Base-by-base conservation (phyloP, 1,140 invertebrate genomes). In the Drosophila takahashii region DNA sequence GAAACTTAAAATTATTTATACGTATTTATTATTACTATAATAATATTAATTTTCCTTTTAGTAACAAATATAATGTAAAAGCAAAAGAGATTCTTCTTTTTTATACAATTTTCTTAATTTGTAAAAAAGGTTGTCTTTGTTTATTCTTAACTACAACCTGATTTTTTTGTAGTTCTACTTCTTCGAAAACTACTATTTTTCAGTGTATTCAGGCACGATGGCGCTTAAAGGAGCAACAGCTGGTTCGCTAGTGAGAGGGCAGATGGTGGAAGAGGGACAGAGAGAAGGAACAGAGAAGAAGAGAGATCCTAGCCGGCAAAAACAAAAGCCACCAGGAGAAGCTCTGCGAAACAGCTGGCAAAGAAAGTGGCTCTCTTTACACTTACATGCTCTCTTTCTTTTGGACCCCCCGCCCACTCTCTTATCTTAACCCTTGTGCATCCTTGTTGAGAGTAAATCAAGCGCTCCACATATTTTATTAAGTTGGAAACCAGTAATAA, bases 381-480 rank as follows among this genome's bases (percentile, higher is more conserved):
- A 22, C 22, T 22, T 22, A 22, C 22, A 22, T 22, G 22, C 13
- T 26, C 34, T 22, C 56, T 54, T 34, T 5, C 27, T 4, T 36
- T 36, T 4, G 8, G 6, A n/a, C n/a, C n/a, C 47, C 27, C 9
- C n/a, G 6, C n/a, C 3, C 22, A 2, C 22, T 13, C 10, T 16
- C 13, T 7, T 42, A 32, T 11, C 16, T 16, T 37, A 39, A 22
- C 15, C 39, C 9, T 37, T 15, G 53, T 27, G 27, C 8, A 57
- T 52, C 64, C 58, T 32, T 64, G 64, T 54, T 69, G 54, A 76
- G 72, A 81, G 66, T 86, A 86, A 81, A 81, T 86, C 78, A 81
- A 70, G 81, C 81, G 81, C 62, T 85, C 83, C 75, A 85, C 73
- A 86, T 85, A 85, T 85, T 86, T 85, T 77, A 85, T 85, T 76